Evolutionary conservation across 1,140 invertebrate species (phyloP), one percentile per base, ranked within the genome.

Genomic region (Procambarus virginalis): DNA sequence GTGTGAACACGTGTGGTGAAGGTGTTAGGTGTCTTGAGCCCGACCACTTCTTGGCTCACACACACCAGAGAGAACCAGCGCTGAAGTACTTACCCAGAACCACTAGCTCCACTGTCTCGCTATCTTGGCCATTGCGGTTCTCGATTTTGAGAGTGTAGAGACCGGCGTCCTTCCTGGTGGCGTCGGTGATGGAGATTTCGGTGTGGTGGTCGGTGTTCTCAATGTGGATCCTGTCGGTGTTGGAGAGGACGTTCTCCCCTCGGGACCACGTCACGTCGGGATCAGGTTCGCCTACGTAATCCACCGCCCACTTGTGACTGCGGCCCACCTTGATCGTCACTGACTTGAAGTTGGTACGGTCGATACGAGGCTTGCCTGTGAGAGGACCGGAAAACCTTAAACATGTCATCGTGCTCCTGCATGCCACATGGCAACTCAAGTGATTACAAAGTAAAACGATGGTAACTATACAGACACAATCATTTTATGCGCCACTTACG

Each of bases 181-280:
- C 96, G 93, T 97, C 97, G 1, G 95, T 94, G n/a, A 98, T 95
- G 0, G 95, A 95, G 93, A 99, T 98, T 92, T 98, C 97, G 0
- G 97, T 98, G 92, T 98, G 97, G 94, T 99, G 98, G 49, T 99
- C 97, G 77, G 96, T 94, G 93, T 98, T 98, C 91, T 98, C 97
- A 91, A 99, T 97, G 93, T 93, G 89, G 77, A 98, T 97, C 76
- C 97, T 95, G 90, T 98, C 97, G 3, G 97, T 96, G 91, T 96
- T 97, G 3, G 96, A 96, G 0, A 98, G 94, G 55, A 97, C 95
- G 93, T 97, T 58, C 92, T 98, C 96, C 79, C 97, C 95, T 96
- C 97, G 97, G 83, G 96, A 96, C 98, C 98, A 99, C 90, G 95
- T 96, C n/a, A 96, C 95, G 60, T 96, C 96, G 93, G 98, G 98